Base-by-base conservation (phyloP, 2,113 vertebrate species). In the Mus musculus region DNA sequence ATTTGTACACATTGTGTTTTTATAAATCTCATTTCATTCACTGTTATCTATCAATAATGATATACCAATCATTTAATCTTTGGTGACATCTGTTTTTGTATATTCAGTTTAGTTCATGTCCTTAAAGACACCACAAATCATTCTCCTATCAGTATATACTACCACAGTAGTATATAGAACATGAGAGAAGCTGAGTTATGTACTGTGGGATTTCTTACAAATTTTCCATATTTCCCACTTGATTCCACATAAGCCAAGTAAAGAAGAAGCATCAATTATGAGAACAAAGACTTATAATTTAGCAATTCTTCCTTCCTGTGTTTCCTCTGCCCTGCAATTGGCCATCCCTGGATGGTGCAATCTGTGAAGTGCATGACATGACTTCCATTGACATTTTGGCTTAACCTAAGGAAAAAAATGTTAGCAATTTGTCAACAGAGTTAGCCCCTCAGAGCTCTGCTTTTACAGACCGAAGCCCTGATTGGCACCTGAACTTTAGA, bases 401-500 rank as follows among this genome's bases (percentile, higher is more conserved):
- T 93, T 97, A 80, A 97, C 89, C 4, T 3, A 76, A 75, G 72
- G 80, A 84, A 96, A 54, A 93, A 95, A 96, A 94, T 59, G 30
- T 80, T 87, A 90, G 97, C 56, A 85, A 97, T 97, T 84, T 95
- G 94, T 97, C 96, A 96, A 90, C 95, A 95, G 73, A 84, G 56
- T 95, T 91, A 95, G 92, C 82, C 84, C 95, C 67, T 78, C 94
- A 80, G 91, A 95, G 90, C 91, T 96, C 52, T 80, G 7, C 89
- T 88, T 88, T 96, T 94, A 89, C 69, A 90, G 39, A 85, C 93
- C 0, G 26, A 90, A 94, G 75, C 39, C 90, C 95, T 98, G 98
- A 97, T 94, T 97, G 97, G 94, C 97, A 98, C 85, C 91, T 98
- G 97, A 97, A 98, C 97, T 98, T 98, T 98, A 97, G 91, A 89